These are phyloP conservation scores for Hesperia comma DNA, from an alignment of 2,888 invertebrate species.

Conservation along the genomic window DNA sequence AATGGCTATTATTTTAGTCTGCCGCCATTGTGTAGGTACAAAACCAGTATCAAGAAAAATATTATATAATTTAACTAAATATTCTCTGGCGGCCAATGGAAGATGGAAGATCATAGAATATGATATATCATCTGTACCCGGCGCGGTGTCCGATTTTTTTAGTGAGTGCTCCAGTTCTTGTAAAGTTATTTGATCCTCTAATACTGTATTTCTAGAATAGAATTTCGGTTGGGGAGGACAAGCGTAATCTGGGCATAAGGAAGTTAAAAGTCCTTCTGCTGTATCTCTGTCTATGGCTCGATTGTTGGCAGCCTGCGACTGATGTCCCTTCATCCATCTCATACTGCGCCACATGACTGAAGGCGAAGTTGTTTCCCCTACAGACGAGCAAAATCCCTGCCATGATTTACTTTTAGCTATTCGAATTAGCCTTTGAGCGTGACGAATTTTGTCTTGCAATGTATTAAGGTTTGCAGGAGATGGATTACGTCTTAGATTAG, in stretches of 20 bases:
- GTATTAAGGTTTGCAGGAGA: conserved; percentile 39
- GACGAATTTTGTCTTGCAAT: conserved; percentile 32
- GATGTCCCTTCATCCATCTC: conserved; percentile 40
- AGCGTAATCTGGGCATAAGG: conserved; percentile 39
- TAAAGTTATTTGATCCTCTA: conserved; percentile 29
- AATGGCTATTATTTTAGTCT: not conserved
- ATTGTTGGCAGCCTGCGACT: not conserved
- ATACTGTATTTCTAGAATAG: conserved; percentile 10
- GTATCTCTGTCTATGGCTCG: conserved; percentile 27
- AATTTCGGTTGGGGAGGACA: conserved; percentile 25
- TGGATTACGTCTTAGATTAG: conserved; percentile 44
- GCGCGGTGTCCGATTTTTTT: conserved; percentile 36
- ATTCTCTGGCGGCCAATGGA: conserved; percentile 25
- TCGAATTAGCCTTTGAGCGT: conserved; percentile 36
- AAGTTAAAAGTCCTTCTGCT: conserved; percentile 28
- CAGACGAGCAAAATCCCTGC: conserved; percentile 38
- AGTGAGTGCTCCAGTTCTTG: conserved; percentile 37
- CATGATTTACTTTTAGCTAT: conserved; percentile 37
- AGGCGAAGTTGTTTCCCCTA: conserved; percentile 33
- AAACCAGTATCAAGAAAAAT: not conserved
- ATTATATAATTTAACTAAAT: conserved; percentile 36
- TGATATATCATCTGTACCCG: conserved; percentile 37
- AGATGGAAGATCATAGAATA: conserved; percentile 40
- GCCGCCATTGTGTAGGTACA: not conserved
- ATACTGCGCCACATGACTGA: conserved; percentile 42